Percentiles rank a stretch among this genome's conserved stretches.
Evolutionary conservation across 2,888 invertebrate genomes (phyloP).

Genomic region (Seira sanloemensis): DNA sequence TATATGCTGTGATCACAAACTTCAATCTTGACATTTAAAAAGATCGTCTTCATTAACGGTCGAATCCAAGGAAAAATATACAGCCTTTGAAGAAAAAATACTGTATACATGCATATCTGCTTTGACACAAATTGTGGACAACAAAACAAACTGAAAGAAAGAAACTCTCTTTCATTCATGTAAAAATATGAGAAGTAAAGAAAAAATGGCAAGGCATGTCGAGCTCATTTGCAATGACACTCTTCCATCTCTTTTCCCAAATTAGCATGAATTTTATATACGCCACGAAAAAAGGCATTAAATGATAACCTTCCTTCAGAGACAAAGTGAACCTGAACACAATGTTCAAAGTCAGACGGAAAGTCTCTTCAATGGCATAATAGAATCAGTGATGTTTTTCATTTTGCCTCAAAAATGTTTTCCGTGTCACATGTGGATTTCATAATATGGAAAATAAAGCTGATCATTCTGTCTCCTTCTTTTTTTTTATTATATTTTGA

Average conservation of each 20-base stretch:
- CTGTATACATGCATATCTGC: background rate
- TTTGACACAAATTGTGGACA: background rate
- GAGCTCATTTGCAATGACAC: background rate
- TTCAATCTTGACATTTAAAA: no score
- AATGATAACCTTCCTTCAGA: conserved; percentile 1
- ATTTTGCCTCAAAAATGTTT: background rate
- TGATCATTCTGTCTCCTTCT: background rate
- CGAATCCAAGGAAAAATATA: no score
- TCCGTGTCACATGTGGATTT: background rate
- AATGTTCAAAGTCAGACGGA: background rate
- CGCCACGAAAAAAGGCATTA: no score
- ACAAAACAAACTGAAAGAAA: background rate
- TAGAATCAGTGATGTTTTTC: background rate
- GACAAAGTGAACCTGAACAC: background rate
- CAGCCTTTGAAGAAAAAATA: background rate
- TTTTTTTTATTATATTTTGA: background rate
- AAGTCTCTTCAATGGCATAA: background rate
- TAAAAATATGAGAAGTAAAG: background rate
- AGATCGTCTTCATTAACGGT: background rate
- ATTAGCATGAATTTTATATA: background rate
- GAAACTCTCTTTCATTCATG: background rate
- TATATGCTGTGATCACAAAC: no score
- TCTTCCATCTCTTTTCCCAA: background rate
- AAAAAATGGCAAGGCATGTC: background rate
- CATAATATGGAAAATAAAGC: background rate